Conservation (phyloP, 2,888 invertebrate genomes). For the Lycocerus yunnanus region DNA sequence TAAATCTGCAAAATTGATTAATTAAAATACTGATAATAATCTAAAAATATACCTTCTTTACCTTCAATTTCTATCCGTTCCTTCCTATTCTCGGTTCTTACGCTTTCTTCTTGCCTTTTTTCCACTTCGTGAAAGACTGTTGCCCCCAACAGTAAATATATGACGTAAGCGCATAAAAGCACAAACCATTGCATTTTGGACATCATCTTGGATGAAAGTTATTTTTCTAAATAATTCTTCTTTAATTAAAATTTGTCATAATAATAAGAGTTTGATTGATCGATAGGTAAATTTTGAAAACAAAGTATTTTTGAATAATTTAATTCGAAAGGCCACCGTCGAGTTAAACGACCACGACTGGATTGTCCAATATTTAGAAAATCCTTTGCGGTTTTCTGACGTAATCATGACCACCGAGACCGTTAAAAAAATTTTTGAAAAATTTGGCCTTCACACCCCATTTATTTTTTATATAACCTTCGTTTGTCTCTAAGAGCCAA, state of each 20-base stretch:
- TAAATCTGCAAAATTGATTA: conserved; percentile 60
- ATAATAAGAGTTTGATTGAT: neutral
- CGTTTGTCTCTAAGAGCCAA: too few species aligned
- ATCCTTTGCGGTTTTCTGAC: too few species aligned
- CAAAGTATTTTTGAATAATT: neutral
- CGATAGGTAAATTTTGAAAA: neutral
- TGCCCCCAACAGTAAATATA: conserved; percentile 81
- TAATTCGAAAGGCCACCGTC: too few species aligned
- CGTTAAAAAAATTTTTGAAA: too few species aligned
- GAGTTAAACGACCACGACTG: too few species aligned
- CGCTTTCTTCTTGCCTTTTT: conserved; percentile 69
- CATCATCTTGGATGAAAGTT: conserved; percentile 66
- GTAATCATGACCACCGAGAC: too few species aligned
- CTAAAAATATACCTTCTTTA: conserved; percentile 55
- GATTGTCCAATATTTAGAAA: too few species aligned
- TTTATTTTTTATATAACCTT: too few species aligned
- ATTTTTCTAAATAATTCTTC: neutral
- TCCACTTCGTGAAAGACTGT: conserved; percentile 84
- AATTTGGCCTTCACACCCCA: too few species aligned
- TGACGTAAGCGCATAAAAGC: conserved; percentile 63
- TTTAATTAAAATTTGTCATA: too few species aligned
- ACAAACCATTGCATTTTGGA: conserved; percentile 80
- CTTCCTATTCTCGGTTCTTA: conserved; percentile 62
- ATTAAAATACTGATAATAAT: neutral
- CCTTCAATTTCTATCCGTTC: conserved; percentile 73